phyloP scores from a whole-genome alignment of 2,113 vertebrate species.

The Hipposideros armiger region DNA sequence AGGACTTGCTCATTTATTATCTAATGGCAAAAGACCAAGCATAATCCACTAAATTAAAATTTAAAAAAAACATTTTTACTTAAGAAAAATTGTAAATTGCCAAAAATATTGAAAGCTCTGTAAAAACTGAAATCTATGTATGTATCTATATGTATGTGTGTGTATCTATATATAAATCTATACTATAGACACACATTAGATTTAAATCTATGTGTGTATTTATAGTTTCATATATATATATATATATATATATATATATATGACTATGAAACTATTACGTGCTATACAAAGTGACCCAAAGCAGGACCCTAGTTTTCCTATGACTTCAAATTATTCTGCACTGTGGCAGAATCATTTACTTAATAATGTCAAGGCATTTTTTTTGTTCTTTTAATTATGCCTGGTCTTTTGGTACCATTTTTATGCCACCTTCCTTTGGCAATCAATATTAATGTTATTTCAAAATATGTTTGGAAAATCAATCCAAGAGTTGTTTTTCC shows the following conservation, averaged over 20 bases:
- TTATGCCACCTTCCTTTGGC: slow-evolving; percentile 69
- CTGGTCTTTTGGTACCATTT: slow-evolving; percentile 65
- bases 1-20: not conserved
- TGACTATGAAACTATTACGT: not conserved
- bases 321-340: slow-evolving; percentile 51
- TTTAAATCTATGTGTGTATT: too few species aligned
- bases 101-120: not conserved
- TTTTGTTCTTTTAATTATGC: slow-evolving; percentile 30
- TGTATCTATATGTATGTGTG: too few species aligned
- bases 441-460: slow-evolving; percentile 89
- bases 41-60: not conserved
- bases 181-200: too few species aligned
- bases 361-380: slow-evolving; percentile 33
- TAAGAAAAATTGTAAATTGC: not conserved
- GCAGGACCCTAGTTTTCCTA: not conserved
- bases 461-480: slow-evolving; percentile 87
- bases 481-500: slow-evolving; percentile 79
- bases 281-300: not conserved
- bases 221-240: too few species aligned
- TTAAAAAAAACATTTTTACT: not conserved
- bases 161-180: too few species aligned
- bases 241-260: not conserved
- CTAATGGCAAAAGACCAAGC: not conserved
- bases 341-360: not conserved
- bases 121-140: not conserved